Evolutionary conservation across 2,797 vertebrate species (phyloP).

Genomic region (Calcarius lapponicus): DNA sequence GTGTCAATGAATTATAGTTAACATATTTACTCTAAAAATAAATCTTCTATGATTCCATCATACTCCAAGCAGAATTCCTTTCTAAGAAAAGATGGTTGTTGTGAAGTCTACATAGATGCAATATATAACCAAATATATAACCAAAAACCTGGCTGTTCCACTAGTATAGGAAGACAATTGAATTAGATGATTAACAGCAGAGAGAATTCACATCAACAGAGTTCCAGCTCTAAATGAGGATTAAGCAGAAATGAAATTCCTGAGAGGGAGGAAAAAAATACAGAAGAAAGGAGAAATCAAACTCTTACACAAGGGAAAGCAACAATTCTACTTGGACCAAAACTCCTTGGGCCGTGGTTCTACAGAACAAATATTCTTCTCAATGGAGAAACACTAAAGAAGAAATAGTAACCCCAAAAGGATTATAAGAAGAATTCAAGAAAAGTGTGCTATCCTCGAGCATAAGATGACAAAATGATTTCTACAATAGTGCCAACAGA

Average conservation of each 20-base stretch:
- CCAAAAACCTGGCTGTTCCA: background rate
- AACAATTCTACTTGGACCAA: conserved; percentile 18
- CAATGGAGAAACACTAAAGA: conserved; percentile 45
- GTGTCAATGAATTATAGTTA: background rate
- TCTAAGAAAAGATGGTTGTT: background rate
- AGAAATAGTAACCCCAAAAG: conserved; percentile 51
- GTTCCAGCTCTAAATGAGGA: background rate
- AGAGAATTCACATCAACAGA: background rate
- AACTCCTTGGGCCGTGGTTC: background rate
- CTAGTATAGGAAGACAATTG: background rate
- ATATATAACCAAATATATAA: background rate
- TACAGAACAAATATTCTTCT: conserved; percentile 59
- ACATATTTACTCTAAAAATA: conserved; percentile 14
- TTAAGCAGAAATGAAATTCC: background rate
- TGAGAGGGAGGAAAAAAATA: background rate
- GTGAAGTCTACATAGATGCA: background rate
- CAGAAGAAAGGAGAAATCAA: background rate
- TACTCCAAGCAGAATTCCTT: conserved; percentile 9
- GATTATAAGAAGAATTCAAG: conserved; percentile 45
- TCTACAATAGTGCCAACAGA: background rate
- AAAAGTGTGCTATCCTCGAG: conserved; percentile 34
- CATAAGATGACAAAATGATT: background rate
- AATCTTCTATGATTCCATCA: background rate
- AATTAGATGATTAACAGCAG: background rate
- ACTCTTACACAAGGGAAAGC: background rate